Base-by-base conservation (phyloP, 2,113 vertebrate genomes). In the Sinocyclocheilus anophthalmus region DNA sequence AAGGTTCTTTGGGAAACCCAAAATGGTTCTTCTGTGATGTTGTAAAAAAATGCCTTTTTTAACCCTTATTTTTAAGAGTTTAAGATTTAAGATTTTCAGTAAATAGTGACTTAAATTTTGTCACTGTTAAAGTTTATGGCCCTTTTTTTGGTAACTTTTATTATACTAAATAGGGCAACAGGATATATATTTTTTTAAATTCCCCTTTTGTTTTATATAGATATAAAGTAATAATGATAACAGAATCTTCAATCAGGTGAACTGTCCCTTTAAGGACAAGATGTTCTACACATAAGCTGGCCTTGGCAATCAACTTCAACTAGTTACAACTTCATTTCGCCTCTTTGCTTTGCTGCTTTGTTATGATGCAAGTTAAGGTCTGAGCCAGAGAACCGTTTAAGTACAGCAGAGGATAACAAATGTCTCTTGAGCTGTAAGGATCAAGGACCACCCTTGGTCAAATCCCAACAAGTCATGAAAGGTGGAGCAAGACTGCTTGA, bases 371-470 rank as follows among this genome's bases (percentile, higher is more conserved):
- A 76, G 11, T 57, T 37, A 83, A 48, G n/a, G 14, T 57, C 39
- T 53, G 53, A 80, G 75, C 55, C 50, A 76, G 45, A 26, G 81
- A 79, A 18, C 57, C 39, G 18, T 59, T 63, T 65, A 86, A 80
- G 59, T 39, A 69, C 61, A 45, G 59, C 50, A 63, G 63, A 81
- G 59, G n/a, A 65, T 76, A 70, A 79, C 57, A 75, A 45, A 81
- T 76, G 59, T 82, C 59, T 88, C 61, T 88, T 76, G 9, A 72
- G 84, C 33, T 65, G 63, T 59, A 9, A 30, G 67, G 84, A 81
- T 73, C 30, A 63, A 83, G 80, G 20, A 50, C 24, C 42, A 85
- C 42, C 61, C 78, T 85, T 4, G 48, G n/a, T 48, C 75, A 65
- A 55, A 81, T 33, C 57, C 30, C 39, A 87, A 79, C 39, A 84